Base-by-base conservation (phyloP, 1,140 invertebrate species). In the Bactericera cockerelli region DNA sequence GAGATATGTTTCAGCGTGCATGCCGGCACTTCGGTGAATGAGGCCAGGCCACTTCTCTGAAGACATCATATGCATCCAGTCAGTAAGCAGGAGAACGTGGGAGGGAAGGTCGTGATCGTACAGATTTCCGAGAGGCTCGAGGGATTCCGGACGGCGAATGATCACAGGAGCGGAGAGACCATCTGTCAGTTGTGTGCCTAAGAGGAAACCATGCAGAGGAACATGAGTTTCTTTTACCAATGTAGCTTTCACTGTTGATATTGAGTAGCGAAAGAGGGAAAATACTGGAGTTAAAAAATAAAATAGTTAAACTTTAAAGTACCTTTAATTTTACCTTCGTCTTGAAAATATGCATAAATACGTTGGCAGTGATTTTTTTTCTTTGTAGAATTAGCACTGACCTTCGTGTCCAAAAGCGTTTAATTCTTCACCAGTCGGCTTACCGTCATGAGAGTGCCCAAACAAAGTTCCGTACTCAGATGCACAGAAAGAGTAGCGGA, bases 361-460 rank as follows among this genome's bases (percentile, higher is more conserved):
- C n/a, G n/a, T n/a, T n/a, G n/a, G n/a, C n/a, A n/a, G n/a, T n/a
- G n/a, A n/a, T n/a, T n/a, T n/a, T n/a, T n/a, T n/a, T n/a, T n/a
- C n/a, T n/a, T n/a, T n/a, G n/a, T n/a, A n/a, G n/a, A n/a, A n/a
- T n/a, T n/a, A n/a, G n/a, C n/a, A n/a, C n/a, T n/a, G n/a, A n/a
- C n/a, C n/a, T n/a, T n/a, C n/a, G n/a, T n/a, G n/a, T n/a, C n/a
- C n/a, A n/a, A n/a, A n/a, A n/a, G n/a, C n/a, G n/a, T n/a, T n/a
- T n/a, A n/a, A n/a, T n/a, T n/a, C n/a, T n/a, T n/a, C n/a, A n/a
- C n/a, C n/a, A n/a, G n/a, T n/a, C n/a, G n/a, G n/a, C n/a, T 61
- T 70, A 81, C 75, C 76, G 56, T 74, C 71, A 65, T 81, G 79
- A 2, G 78, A 75, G 63, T 81, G 78, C 66, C 77, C 81, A 60